Percentiles rank a stretch among this genome's conserved stretches.
phyloP scores from a whole-genome alignment of 2,888 invertebrate species.

The Eupithecia abbreviata region DNA sequence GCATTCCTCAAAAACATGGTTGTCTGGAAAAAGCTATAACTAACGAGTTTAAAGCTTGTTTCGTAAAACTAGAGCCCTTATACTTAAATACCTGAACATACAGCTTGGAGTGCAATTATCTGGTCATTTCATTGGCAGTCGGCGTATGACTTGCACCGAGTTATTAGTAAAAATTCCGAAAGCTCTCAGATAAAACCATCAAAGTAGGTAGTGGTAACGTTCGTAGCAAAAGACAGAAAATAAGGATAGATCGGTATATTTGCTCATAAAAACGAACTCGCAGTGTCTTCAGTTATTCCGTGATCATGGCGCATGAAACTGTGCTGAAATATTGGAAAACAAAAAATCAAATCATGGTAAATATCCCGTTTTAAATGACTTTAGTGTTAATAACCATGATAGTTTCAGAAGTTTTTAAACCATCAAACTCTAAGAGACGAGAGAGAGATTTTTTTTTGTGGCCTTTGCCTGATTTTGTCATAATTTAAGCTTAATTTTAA shows the following conservation, averaged over 20 bases:
- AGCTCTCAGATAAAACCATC: not conserved
- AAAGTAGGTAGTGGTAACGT: not conserved
- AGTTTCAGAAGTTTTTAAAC: too few relatives aligned
- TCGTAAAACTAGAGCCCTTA: slow-evolving; percentile 35
- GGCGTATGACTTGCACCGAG: slow-evolving; percentile 19
- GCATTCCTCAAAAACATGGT: not conserved
- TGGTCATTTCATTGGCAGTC: slow-evolving; percentile 75
- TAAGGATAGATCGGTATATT: too few relatives aligned
- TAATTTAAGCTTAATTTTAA: too few relatives aligned
- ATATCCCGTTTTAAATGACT: too few relatives aligned
- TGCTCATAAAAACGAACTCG: too few relatives aligned
- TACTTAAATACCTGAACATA: slow-evolving; percentile 39
- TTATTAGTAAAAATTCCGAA: not conserved
- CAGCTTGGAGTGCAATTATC: slow-evolving; percentile 66
- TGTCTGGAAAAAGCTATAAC: not conserved
- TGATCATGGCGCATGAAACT: too few relatives aligned
- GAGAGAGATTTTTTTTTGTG: not conserved
- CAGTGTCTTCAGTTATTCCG: too few relatives aligned
- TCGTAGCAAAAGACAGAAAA: too few relatives aligned
- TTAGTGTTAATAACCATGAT: too few relatives aligned
- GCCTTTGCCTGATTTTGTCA: not conserved
- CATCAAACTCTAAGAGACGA: not conserved
- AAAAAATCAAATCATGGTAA: too few relatives aligned
- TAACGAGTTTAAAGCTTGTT: slow-evolving; percentile 22
- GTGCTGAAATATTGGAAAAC: too few relatives aligned